A percentile compares a stretch with the other conserved stretches of the same genome.
Evolutionary conservation across 2,888 invertebrate species (phyloP).

Genomic region (Linnaemya vulpina): DNA sequence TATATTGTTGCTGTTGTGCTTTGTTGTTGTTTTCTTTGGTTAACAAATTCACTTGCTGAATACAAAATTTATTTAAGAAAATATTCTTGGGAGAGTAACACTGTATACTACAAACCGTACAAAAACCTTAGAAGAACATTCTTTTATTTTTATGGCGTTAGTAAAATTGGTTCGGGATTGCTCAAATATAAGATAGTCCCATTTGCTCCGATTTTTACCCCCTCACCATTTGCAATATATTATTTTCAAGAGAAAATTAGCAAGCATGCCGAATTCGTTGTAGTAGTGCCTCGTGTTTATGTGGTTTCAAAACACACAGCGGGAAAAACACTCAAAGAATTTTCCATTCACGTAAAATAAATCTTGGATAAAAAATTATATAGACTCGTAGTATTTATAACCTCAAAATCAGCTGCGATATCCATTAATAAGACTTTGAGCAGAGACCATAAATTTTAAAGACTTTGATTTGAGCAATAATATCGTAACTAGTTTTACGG

Average conservation of each 20-base stretch:
- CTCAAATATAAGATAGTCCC: too few species aligned
- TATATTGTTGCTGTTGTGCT: slow-evolving; percentile 33
- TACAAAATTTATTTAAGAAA: slow-evolving; percentile 38
- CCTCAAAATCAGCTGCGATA: neutral
- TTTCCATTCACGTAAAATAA: too few species aligned
- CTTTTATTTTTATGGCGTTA: too few species aligned
- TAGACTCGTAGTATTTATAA: too few species aligned
- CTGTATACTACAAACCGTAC: neutral
- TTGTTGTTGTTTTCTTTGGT: slow-evolving; percentile 23
- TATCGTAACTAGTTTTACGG: neutral
- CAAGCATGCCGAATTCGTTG: neutral
- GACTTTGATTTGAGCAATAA: too few species aligned
- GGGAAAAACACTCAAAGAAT: slow-evolving; percentile 14
- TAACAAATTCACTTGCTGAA: slow-evolving; percentile 46
- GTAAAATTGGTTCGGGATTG: too few species aligned
- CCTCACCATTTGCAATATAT: neutral
- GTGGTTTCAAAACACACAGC: slow-evolving; percentile 36
- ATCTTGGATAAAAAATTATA: too few species aligned
- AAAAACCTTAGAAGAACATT: neutral
- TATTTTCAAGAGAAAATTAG: neutral
- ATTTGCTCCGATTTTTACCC: too few species aligned
- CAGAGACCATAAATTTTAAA: too few species aligned
- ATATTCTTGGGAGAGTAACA: neutral
- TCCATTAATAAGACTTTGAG: neutral
- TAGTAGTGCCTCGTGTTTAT: slow-evolving; percentile 40